Conservation (phyloP, 1,140 invertebrate genomes). For the Oncopodura yosiiana region DNA sequence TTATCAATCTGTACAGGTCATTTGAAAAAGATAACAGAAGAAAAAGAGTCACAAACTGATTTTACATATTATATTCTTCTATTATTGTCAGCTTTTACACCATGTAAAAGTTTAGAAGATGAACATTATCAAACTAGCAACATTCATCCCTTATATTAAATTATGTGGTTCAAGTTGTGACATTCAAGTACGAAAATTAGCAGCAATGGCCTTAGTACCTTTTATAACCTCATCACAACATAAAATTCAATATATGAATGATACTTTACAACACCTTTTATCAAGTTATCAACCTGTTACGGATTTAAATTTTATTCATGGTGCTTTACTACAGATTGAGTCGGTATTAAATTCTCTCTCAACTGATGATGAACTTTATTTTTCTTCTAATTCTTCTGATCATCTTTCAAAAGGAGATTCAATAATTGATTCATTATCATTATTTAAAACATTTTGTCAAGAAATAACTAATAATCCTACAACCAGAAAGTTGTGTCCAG, state of each 20-base stretch:
- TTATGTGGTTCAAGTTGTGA: slow-evolving; percentile 49
- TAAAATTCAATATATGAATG: slow-evolving; percentile 25
- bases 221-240: slow-evolving; percentile 45
- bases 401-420: too few relatives aligned
- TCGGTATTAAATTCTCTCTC: too few relatives aligned
- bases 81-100: slow-evolving; percentile 27
- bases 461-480: too few relatives aligned
- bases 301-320: slow-evolving; percentile 2
- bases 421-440: too few relatives aligned
- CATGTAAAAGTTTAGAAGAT: slow-evolving; percentile 23
- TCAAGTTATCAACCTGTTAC: background rate
- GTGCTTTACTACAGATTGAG: slow-evolving; percentile 40
- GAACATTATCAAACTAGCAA: slow-evolving; percentile 35
- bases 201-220: slow-evolving; percentile 55
- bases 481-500: too few relatives aligned
- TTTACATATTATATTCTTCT: slow-evolving; percentile 26
- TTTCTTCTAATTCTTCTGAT: too few relatives aligned
- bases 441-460: too few relatives aligned
- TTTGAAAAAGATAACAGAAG: slow-evolving; percentile 13
- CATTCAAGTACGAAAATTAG: slow-evolving; percentile 54
- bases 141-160: slow-evolving; percentile 40
- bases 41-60: slow-evolving; percentile 14
- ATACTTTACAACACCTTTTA: slow-evolving; percentile 18
- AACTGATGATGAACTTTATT: too few relatives aligned
- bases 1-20: slow-evolving; percentile 45